Evolutionary conservation across 1,140 invertebrate species (phyloP), one percentile per base, ranked within the genome.

Genomic region (Brachionus calyciflorus): DNA sequence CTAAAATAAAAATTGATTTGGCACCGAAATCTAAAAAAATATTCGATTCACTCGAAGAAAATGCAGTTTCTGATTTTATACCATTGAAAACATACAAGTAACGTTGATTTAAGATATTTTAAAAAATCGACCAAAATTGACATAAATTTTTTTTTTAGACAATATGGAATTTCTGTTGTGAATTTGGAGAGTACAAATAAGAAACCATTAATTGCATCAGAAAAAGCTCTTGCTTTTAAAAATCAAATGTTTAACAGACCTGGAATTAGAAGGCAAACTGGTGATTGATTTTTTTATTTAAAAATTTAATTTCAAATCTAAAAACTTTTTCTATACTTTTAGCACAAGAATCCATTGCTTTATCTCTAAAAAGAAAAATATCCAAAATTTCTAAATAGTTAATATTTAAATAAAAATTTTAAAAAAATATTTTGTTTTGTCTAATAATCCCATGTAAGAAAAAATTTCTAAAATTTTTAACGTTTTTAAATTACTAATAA

Each of bases 161-260:
- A 65, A 44, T 44, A 65, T 44, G 60, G 60, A 21, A 65, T 65
- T 65, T 44, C 60, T 5, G 60, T 65, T 0, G 60, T 65, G 10
- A 65, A 65, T 65, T 65, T 65, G 40, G 40, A 65, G 12, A 44
- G 40, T 65, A 65, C 60, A 0, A 65, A 65, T 65, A 65, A 65
- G 44, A 65, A 65, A 24, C 60, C 60, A n/a, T 44, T 65, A 19
- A 65, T 65, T 24, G 60, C 60, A 30, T 65, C 60, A 41, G 60
- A 65, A 44, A 65, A 26, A 65, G 60, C 60, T n/a, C 12, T 44
- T 24, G 37, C 33, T 9, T 65, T 65, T n/a, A 65, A 65, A 65
- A 65, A 65, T 46, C 17, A 44, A 12, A 65, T 65, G 60, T 65
- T 44, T 14, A 65, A 65, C 24, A 4, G 60, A 12, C 40, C 19